Percentiles rank a stretch among this genome's conserved stretches.
These are phyloP conservation scores for Acholoe squamosa DNA, from an alignment of 2,888 invertebrate species.

Conservation along the genomic window DNA sequence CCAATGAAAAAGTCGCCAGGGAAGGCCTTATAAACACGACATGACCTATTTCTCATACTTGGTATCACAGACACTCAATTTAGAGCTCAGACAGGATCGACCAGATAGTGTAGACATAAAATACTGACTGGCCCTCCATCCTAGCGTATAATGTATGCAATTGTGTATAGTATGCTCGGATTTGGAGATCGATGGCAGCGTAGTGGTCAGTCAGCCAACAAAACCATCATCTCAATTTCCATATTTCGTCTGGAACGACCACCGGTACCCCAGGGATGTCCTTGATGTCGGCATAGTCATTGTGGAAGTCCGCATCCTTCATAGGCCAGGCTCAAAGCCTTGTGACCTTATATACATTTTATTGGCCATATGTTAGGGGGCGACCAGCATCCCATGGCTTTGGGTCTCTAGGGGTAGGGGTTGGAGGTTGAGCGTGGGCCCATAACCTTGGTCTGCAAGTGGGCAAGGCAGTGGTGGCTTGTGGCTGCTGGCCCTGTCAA, in stretches of 20 bases:
- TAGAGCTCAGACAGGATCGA: no score
- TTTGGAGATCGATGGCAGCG: no score
- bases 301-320: conserved; percentile 18
- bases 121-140: no score
- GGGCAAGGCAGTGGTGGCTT: conserved; percentile 7
- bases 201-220: background rate
- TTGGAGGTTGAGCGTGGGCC: background rate
- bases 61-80: no score
- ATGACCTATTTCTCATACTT: no score
- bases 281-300: background rate
- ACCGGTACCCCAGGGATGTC: background rate
- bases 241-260: background rate
- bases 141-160: no score
- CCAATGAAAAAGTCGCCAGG: no score
- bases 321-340: background rate
- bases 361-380: conserved; percentile 29
- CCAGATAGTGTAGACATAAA: no score
- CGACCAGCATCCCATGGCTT: background rate
- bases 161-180: no score
- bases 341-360: conserved; percentile 26
- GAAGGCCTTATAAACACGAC: no score
- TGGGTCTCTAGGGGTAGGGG: background rate
- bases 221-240: conserved; percentile 27
- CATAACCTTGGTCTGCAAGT: background rate
- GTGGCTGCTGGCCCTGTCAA: conserved; percentile 21